Evolutionary conservation across 2,888 invertebrate genomes (phyloP).

Genomic region (Actias luna): DNA sequence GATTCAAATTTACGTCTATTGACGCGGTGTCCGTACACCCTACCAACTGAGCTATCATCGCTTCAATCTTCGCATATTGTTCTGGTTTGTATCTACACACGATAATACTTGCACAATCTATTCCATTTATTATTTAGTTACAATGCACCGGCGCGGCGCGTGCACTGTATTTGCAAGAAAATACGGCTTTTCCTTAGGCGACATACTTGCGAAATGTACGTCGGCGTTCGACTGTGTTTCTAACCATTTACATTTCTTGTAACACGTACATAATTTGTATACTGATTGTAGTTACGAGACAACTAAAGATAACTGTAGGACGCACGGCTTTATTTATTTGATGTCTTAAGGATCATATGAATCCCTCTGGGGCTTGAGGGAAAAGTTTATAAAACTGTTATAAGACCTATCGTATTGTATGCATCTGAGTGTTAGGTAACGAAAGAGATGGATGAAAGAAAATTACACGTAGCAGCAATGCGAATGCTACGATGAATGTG

Average conservation of each 20-base stretch:
- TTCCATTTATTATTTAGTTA: not conserved
- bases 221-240: not conserved
- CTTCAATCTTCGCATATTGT: no score
- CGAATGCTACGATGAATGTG: no score
- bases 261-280: not conserved
- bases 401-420: no score
- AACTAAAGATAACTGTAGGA: not conserved
- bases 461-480: no score
- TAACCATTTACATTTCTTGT: not conserved
- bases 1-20: no score
- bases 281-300: not conserved
- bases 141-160: not conserved
- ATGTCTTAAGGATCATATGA: no score
- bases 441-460: no score
- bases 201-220: not conserved
- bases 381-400: no score
- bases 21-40: no score
- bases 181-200: not conserved
- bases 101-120: not conserved
- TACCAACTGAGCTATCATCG: no score
- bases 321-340: not conserved
- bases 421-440: no score
- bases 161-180: not conserved
- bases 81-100: not conserved
- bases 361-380: no score